Conservation (phyloP, 1,140 invertebrate species). For the Metaphire vulgaris region DNA sequence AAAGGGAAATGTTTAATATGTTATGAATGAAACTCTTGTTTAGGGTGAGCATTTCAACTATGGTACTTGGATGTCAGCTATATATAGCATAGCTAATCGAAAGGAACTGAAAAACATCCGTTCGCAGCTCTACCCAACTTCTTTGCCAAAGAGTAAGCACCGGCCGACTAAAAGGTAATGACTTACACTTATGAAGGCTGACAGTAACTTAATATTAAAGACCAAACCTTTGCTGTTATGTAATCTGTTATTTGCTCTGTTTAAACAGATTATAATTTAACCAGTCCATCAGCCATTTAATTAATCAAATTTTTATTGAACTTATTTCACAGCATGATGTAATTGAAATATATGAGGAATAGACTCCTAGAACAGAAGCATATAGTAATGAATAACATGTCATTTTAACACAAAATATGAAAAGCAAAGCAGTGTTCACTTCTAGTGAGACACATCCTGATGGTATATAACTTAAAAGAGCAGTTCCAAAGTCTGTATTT, state of each 20-base stretch:
- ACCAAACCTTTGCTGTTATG: background rate
- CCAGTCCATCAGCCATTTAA: background rate
- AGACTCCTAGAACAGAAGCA: background rate
- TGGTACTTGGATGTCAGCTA: constrained; percentile 74
- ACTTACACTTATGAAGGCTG: background rate
- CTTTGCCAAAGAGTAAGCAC: constrained; percentile 54
- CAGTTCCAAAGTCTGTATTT: too few species aligned
- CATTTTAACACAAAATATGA: too few species aligned
- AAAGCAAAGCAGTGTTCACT: too few species aligned
- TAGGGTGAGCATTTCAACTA: constrained; percentile 57
- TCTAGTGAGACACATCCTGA: too few species aligned
- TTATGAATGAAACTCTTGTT: too few species aligned
- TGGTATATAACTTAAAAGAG: too few species aligned
- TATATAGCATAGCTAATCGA: constrained; percentile 64
- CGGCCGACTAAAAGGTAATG: background rate
- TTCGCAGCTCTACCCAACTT: constrained; percentile 60
- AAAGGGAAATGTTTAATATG: too few species aligned
- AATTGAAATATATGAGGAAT: background rate
- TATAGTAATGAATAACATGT: too few species aligned
- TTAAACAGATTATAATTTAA: background rate
- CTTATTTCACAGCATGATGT: too few species aligned
- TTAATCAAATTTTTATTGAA: too few species aligned
- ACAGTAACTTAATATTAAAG: background rate
- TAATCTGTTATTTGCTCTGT: background rate
- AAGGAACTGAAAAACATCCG: constrained; percentile 61